Evolutionary conservation across 2,113 vertebrate genomes (phyloP).

Genomic region (Mixornis gularis): DNA sequence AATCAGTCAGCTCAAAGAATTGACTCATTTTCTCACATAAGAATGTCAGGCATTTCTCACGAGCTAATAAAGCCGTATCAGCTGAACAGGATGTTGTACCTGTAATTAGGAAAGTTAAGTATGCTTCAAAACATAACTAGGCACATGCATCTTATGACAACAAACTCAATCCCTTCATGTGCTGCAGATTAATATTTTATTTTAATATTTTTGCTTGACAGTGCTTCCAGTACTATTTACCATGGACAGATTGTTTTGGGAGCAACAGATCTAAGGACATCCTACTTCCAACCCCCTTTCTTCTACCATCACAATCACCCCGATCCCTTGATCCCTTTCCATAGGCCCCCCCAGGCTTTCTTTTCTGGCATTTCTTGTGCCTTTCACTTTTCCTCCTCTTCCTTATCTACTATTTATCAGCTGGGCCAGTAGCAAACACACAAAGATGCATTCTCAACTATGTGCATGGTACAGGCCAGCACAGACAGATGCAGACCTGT

Average conservation of each 20-base stretch:
- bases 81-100: conserved; percentile 82
- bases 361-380: not conserved
- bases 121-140: not conserved
- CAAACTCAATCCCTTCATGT: not conserved
- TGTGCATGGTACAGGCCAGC: not conserved
- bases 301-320: not conserved
- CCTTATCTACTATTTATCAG: not conserved
- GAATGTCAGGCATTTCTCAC: conserved; percentile 82
- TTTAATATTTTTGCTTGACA: not conserved
- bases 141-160: not conserved
- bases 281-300: not conserved
- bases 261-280: not conserved
- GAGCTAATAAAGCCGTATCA: conserved; percentile 72
- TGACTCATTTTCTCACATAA: conserved; percentile 76
- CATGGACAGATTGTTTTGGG: not conserved
- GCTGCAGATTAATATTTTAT: not conserved
- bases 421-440: not conserved
- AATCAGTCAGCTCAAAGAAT: conserved; percentile 73
- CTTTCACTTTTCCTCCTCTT: not conserved
- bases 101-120: conserved; percentile 41
- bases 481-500: not conserved
- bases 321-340: not conserved
- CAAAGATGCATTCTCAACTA: not conserved
- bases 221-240: not conserved
- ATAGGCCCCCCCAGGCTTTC: rapidly evolving